A percentile compares a stretch with the other conserved stretches of the same genome.
phyloP scores from a whole-genome alignment of 92 coral and sea anemone genomes.

The Pocillopora meandrina region DNA sequence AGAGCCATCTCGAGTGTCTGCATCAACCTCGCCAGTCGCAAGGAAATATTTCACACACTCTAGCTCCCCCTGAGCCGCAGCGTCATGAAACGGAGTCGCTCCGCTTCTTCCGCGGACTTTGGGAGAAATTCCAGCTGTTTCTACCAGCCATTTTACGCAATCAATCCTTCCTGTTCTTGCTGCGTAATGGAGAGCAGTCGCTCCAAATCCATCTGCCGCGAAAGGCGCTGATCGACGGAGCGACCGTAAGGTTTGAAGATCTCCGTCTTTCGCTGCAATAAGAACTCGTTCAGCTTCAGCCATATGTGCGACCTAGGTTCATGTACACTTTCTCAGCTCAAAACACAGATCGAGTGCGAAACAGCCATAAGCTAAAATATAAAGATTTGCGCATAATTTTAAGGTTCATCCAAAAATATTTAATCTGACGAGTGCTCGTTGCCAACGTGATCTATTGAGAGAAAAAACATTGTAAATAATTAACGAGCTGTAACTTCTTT shows the following conservation, averaged over 20 bases:
- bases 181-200: slow-evolving; percentile 82
- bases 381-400: not conserved
- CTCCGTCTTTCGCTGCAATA: slow-evolving; percentile 86
- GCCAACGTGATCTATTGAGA: slow-evolving; percentile 10
- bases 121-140: slow-evolving; percentile 67
- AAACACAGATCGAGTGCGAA: not conserved
- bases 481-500: slow-evolving; percentile 6
- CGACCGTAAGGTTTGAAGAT: slow-evolving; percentile 62
- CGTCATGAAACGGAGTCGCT: slow-evolving; percentile 81
- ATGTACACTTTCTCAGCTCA: not conserved
- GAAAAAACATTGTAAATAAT: slow-evolving; percentile 39
- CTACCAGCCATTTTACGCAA: slow-evolving; percentile 81
- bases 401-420: not conserved
- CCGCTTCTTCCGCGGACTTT: slow-evolving; percentile 68
- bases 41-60: slow-evolving; percentile 77
- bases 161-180: slow-evolving; percentile 72
- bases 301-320: slow-evolving; percentile 16
- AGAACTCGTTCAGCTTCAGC: slow-evolving; percentile 73
- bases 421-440: not conserved
- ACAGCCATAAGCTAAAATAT: not conserved
- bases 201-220: slow-evolving; percentile 81
- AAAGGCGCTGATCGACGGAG: slow-evolving; percentile 66
- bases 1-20: slow-evolving; percentile 66
- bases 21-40: slow-evolving; percentile 52
- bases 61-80: slow-evolving; percentile 79